Conservation (phyloP, 2,113 vertebrate species). For the Coreoperca whiteheadi region DNA sequence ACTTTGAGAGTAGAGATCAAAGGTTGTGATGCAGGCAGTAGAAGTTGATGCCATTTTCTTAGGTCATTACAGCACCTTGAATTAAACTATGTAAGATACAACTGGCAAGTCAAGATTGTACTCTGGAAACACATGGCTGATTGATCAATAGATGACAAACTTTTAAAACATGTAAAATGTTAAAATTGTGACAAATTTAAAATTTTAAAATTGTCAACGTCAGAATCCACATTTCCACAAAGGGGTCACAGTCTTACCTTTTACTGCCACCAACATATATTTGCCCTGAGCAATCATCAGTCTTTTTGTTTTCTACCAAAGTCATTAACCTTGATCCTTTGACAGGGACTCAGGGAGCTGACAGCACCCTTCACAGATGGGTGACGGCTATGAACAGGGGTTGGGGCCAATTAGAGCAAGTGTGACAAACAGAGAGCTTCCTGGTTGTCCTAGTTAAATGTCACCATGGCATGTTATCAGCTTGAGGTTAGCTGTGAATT, state of each 20-base stretch:
- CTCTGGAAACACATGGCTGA: too few species aligned
- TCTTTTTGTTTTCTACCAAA: constrained; percentile 5
- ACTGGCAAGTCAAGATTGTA: not conserved
- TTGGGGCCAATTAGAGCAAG: constrained; percentile 50
- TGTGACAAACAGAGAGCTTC: constrained; percentile 33
- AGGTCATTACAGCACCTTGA: not conserved
- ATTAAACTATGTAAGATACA: not conserved
- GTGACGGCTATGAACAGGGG: constrained; percentile 26
- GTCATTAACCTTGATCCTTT: constrained; percentile 45
- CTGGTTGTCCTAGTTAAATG: constrained; percentile 4
- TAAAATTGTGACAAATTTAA: not conserved
- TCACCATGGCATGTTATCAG: constrained; percentile 15
- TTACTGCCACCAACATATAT: not conserved
- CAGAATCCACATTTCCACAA: not conserved
- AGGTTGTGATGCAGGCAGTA: not conserved
- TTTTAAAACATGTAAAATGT: too few species aligned
- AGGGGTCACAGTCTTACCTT: not conserved
- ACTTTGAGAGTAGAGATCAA: not conserved
- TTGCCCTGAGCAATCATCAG: not conserved
- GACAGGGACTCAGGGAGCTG: constrained; percentile 12
- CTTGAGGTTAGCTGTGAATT: constrained; percentile 31
- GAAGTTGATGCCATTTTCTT: not conserved
- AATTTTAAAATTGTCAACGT: not conserved
- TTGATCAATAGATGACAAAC: not conserved
- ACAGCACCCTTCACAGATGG: constrained; percentile 44